These are phyloP conservation scores for Hoplostethus mediterraneus DNA, from an alignment of 2,797 vertebrate genomes.

Conservation along the genomic window DNA sequence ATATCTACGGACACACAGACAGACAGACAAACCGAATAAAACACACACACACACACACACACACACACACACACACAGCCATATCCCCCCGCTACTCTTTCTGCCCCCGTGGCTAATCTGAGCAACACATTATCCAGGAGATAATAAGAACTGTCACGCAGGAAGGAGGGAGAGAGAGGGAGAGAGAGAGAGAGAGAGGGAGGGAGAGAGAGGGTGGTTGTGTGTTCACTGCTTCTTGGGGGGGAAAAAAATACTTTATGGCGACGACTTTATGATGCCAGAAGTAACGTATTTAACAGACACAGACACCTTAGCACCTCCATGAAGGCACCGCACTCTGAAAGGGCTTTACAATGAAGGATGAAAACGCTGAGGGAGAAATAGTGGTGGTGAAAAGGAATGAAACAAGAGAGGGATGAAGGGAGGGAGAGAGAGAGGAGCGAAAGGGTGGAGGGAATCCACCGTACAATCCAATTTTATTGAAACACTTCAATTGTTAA, in stretches of 20 bases:
- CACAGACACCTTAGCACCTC: conserved; percentile 31
- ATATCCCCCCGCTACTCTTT: conserved; percentile 38
- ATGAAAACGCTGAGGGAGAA: conserved; percentile 40
- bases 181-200: background rate
- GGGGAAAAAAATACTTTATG: conserved; percentile 31
- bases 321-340: conserved; percentile 36
- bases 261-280: conserved; percentile 51
- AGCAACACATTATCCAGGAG: conserved; percentile 68
- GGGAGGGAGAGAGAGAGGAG: background rate
- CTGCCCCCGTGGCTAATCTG: conserved; percentile 62
- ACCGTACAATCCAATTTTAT: conserved; percentile 54
- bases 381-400: conserved; percentile 10
- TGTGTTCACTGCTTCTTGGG: conserved; percentile 55
- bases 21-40: background rate
- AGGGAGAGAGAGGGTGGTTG: background rate
- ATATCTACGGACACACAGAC: background rate
- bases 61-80: conserved; percentile 18
- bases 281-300: conserved; percentile 41
- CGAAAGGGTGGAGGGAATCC: conserved; percentile 18
- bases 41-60: conserved; percentile 19
- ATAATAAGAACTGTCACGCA: conserved; percentile 72
- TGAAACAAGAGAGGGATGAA: conserved; percentile 27
- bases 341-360: conserved; percentile 17
- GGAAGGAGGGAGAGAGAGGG: conserved; percentile 36
- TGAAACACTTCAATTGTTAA: conserved; percentile 34